phyloP scores from a whole-genome alignment of 2,888 invertebrate genomes.

The Fragum fragum region DNA sequence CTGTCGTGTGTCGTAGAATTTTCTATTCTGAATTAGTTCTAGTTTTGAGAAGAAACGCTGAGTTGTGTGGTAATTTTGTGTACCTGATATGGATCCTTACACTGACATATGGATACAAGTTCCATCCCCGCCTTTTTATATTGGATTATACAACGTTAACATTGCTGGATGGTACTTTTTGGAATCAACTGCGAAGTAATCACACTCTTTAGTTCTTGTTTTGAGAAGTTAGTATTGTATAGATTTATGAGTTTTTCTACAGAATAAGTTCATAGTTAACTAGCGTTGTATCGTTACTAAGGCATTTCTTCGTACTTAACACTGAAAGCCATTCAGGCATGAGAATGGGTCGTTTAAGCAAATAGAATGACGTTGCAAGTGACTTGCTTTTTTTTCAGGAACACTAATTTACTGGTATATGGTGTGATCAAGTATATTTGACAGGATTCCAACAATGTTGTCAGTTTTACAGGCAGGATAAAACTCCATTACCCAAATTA shows the following conservation, averaged over 20 bases:
- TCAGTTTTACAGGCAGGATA: too few species aligned
- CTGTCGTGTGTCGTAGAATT: neutral
- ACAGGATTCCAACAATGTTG: too few species aligned
- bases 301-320: too few species aligned
- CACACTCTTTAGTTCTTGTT: neutral
- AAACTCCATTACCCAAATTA: too few species aligned
- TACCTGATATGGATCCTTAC: neutral
- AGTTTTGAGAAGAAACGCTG: neutral
- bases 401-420: too few species aligned
- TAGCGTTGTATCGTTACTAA: too few species aligned
- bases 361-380: too few species aligned
- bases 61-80: neutral
- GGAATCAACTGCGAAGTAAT: neutral
- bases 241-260: neutral
- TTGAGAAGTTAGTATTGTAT: neutral
- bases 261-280: too few species aligned
- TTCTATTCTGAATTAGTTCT: neutral
- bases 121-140: neutral
- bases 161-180: neutral
- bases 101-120: neutral
- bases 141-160: neutral
- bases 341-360: too few species aligned
- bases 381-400: too few species aligned
- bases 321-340: too few species aligned
- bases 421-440: too few species aligned